Percentiles rank a stretch among this genome's conserved stretches.
These are phyloP conservation scores for Varanus salvator DNA, from an alignment of 2,113 vertebrate genomes.

Conservation along the genomic window DNA sequence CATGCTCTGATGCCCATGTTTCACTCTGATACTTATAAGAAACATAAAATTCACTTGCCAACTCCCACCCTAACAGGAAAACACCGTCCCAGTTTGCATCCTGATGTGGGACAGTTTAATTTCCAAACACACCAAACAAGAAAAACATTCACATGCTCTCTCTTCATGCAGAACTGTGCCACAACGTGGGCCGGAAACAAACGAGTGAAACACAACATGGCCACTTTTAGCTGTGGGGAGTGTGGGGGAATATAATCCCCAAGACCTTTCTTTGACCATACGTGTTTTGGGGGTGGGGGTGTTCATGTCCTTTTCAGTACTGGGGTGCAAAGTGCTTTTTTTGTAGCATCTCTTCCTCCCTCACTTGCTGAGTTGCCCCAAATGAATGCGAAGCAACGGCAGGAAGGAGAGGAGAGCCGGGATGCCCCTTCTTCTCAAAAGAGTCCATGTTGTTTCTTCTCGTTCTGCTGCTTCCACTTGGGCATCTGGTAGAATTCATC, in stretches of 20 bases:
- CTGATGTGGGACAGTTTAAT: neutral
- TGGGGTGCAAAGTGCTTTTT: neutral
- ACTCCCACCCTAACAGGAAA: neutral
- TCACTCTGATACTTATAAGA: neutral
- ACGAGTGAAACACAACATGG: neutral
- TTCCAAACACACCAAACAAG: neutral
- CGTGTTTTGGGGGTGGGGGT: neutral
- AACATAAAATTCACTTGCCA: neutral
- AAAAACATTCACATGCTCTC: neutral
- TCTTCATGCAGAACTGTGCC: slow-evolving; percentile 32
- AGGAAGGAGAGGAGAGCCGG: neutral
- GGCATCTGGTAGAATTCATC: slow-evolving; percentile 86
- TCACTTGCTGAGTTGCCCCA: neutral
- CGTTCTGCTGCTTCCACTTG: slow-evolving; percentile 88
- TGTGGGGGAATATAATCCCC: slow-evolving; percentile 27
- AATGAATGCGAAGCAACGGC: slow-evolving; percentile 11
- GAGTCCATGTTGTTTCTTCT: slow-evolving; percentile 89
- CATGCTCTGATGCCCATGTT: neutral
- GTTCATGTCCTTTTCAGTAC: neutral
- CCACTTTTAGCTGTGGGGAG: neutral
- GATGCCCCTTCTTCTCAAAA: slow-evolving; percentile 77
- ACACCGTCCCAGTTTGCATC: neutral
- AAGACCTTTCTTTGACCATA: slow-evolving; percentile 26
- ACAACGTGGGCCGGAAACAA: slow-evolving; percentile 28
- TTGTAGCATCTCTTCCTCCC: slow-evolving; percentile 14